Evolutionary conservation across 2,888 invertebrate species (phyloP), one percentile per base, ranked within the genome.

Genomic region (Limnephilus auricula): DNA sequence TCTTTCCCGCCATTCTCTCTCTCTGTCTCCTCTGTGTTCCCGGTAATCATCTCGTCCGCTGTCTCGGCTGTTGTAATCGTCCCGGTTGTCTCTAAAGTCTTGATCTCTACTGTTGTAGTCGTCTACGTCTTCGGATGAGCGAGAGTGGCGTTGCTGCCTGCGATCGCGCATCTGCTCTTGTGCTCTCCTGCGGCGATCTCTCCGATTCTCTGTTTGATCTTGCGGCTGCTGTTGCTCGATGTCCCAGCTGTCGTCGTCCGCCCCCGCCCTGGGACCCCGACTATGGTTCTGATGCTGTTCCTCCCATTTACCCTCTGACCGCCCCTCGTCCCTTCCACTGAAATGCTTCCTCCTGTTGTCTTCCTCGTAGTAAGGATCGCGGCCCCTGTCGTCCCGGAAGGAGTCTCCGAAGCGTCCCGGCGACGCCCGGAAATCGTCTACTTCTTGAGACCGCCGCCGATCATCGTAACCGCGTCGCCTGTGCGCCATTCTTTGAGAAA

Each of bases 51-150:
- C 89, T 45, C 84, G 80, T 18, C 65, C 65, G 94, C 88, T 95
- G 94, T 15, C 95, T 95, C 95, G 95, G 65, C 94, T 95, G 10
- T 94, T 94, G 89, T 37, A 25, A n/a, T 84, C 95, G 80, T 87
- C 92, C 93, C 90, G 83, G 82, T 45, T 34, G 79, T 37, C 85
- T 15, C 87, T 37, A 12, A 30, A 37, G 89, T 80, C 45, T 30
- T 79, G 45, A 30, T 78, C 78, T 79, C 79, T 89, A 85, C 89
- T 84, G 91, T 94, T 95, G 94, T 94, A 95, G 94, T 94, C 95
- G 94, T 94, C 95, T 93, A 95, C 95, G 94, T 92, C 94, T 94
- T 93, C 94, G 94, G 93, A 94, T 94, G 92, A 93, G 93, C 93
- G 93, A 93, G 92, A 93, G 93, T 91, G 93, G 94, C 90, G 93